These are phyloP conservation scores for Spicauda simplicius DNA, from an alignment of 2,888 invertebrate species.

Conservation along the genomic window DNA sequence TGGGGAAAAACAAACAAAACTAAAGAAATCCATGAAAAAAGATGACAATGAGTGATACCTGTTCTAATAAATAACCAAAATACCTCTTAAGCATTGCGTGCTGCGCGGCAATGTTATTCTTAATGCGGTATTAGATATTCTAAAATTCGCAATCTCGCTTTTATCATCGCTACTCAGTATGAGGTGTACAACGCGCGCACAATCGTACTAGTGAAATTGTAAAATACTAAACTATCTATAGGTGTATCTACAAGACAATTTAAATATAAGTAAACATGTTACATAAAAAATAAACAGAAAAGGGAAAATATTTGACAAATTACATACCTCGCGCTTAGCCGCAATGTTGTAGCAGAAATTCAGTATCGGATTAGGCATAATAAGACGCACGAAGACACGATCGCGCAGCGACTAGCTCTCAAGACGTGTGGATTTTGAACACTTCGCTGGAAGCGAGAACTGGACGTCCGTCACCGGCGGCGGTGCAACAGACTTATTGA, in stretches of 20 bases:
- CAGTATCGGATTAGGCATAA: constrained; percentile 3
- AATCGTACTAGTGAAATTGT: constrained; percentile 4
- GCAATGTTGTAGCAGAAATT: constrained; percentile 11
- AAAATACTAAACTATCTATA: neutral
- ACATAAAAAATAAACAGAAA: neutral
- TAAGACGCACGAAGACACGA: neutral
- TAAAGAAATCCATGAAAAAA: neutral
- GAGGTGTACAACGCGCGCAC: constrained; percentile 15
- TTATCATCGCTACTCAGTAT: neutral
- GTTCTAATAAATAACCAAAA: neutral
- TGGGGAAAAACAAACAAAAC: neutral
- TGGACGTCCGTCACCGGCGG: constrained; percentile 9
- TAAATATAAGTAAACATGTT: neutral
- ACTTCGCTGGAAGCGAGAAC: neutral
- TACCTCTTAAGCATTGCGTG: constrained; percentile 8
- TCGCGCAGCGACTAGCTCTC: neutral
- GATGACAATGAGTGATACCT: constrained; percentile 3
- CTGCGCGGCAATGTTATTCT: neutral
- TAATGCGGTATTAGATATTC: neutral
- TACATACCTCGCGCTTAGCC: constrained; percentile 10
- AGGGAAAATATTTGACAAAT: neutral
- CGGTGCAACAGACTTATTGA: constrained; percentile 27
- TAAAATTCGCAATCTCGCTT: constrained; percentile 2
- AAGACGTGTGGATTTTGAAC: neutral
- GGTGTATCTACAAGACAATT: neutral